Evolutionary conservation across 2,113 vertebrate species (phyloP).

Genomic region (Parus major): DNA sequence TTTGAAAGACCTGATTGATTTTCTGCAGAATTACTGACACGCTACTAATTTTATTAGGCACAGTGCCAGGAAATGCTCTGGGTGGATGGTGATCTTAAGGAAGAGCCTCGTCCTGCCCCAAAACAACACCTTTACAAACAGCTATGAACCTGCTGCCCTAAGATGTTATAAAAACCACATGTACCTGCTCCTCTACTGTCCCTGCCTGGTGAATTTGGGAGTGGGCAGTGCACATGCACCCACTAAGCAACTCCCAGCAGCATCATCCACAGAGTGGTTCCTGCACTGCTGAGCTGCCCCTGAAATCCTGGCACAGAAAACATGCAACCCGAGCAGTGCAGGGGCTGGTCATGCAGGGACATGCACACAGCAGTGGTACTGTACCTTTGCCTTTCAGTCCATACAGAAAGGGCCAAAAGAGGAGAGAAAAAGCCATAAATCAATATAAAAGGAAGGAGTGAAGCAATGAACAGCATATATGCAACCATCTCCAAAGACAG

Average conservation of each 20-base stretch:
- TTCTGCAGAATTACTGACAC: not conserved
- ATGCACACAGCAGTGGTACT: slow-evolving; percentile 59
- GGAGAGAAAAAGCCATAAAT: slow-evolving; percentile 73
- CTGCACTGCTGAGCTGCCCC: not conserved
- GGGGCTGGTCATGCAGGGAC: slow-evolving; percentile 62
- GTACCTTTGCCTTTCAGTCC: slow-evolving; percentile 94
- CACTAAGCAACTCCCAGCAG: not conserved
- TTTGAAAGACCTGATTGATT: not conserved
- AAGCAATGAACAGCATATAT: not conserved
- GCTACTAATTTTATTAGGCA: not conserved
- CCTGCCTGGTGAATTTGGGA: not conserved
- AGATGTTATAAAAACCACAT: accelerated
- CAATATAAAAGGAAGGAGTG: slow-evolving; percentile 55
- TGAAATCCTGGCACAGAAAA: not conserved
- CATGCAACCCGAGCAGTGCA: slow-evolving; percentile 26
- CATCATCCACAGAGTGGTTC: accelerated
- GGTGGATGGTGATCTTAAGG: not conserved
- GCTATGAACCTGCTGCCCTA: not conserved
- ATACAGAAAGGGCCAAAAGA: slow-evolving; percentile 61
- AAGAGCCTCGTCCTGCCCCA: not conserved
- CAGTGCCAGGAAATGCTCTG: not conserved
- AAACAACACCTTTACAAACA: not conserved
- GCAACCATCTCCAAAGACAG: not conserved
- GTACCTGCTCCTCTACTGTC: not conserved
- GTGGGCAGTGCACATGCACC: not conserved